Percentiles rank a stretch among this genome's conserved stretches.
Evolutionary conservation across 1,140 invertebrate genomes (phyloP).

Genomic region (Drosophila pruinosa): DNA sequence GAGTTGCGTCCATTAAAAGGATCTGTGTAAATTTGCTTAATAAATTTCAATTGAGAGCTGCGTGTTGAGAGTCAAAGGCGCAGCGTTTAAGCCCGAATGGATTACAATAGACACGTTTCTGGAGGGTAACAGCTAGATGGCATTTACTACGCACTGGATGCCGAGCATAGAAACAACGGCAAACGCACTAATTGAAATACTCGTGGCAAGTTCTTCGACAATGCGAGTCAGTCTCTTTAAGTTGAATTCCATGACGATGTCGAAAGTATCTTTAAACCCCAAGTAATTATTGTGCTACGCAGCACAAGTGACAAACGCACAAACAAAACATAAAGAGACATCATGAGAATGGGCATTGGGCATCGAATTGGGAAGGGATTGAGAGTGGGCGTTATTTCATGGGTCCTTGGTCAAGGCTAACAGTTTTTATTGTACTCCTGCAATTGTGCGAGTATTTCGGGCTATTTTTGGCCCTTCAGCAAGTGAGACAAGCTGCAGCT

Average conservation of each 20-base stretch:
- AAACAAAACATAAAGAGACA: constrained; percentile 22
- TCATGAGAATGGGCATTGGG: background rate
- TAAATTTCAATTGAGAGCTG: constrained; percentile 50
- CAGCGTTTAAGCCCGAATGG: constrained; percentile 55
- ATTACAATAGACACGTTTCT: constrained; percentile 66
- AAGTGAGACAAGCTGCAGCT: constrained; percentile 57
- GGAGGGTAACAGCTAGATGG: background rate
- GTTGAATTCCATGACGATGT: background rate
- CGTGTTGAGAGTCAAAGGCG: background rate
- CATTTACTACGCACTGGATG: background rate
- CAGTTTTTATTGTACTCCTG: constrained; percentile 66
- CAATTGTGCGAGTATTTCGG: constrained; percentile 63
- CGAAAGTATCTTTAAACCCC: background rate
- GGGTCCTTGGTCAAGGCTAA: constrained; percentile 69
- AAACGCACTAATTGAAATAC: constrained; percentile 1
- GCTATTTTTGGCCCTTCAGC: constrained; percentile 65
- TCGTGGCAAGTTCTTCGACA: constrained; percentile 10
- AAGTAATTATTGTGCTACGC: constrained; percentile 13
- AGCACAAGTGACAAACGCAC: constrained; percentile 9
- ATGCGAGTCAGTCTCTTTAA: constrained; percentile 26
- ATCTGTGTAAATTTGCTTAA: constrained; percentile 61
- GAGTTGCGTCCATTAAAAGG: constrained; percentile 55
- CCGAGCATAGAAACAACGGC: background rate
- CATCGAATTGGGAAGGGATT: background rate
- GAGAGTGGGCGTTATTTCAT: constrained; percentile 15